Conservation (phyloP, 2,797 vertebrate species). For the Chromis chromis region DNA sequence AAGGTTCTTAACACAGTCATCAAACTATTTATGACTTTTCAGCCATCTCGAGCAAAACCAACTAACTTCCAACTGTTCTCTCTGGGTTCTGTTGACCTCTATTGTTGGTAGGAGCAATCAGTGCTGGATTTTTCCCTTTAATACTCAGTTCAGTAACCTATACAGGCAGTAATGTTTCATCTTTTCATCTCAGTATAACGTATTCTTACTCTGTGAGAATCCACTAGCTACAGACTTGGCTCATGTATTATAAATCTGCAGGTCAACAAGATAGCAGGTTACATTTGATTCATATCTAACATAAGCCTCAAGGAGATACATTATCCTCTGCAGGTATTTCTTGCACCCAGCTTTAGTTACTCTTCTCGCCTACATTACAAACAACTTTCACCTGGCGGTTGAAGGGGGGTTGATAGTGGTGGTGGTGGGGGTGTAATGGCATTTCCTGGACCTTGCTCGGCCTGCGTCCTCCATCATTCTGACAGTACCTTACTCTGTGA, state of each 20-base stretch:
- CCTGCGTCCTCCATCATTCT: conserved; percentile 64
- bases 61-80: not conserved
- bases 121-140: no score
- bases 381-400: conserved; percentile 28
- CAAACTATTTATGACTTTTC: conserved; percentile 2
- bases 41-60: not conserved
- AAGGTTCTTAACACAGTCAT: not conserved
- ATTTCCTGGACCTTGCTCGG: conserved; percentile 63
- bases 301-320: conserved; percentile 8
- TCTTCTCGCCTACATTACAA: conserved; percentile 38
- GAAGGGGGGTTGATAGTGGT: not conserved
- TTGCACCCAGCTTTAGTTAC: conserved; percentile 40
- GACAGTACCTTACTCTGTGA: conserved; percentile 66
- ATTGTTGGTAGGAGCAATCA: no score
- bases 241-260: conserved; percentile 12
- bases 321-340: conserved; percentile 43
- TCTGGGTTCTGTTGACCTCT: not conserved
- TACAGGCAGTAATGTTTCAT: no score
- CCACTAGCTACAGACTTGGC: not conserved
- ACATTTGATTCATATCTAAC: conserved; percentile 28
- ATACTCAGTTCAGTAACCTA: no score
- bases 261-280: conserved; percentile 22
- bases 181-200: no score
- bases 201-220: conserved; percentile 11
- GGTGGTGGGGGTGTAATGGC: conserved; percentile 60